Base-by-base conservation (phyloP, 2,888 invertebrate species). In the Caenorhabditis panamensis region DNA sequence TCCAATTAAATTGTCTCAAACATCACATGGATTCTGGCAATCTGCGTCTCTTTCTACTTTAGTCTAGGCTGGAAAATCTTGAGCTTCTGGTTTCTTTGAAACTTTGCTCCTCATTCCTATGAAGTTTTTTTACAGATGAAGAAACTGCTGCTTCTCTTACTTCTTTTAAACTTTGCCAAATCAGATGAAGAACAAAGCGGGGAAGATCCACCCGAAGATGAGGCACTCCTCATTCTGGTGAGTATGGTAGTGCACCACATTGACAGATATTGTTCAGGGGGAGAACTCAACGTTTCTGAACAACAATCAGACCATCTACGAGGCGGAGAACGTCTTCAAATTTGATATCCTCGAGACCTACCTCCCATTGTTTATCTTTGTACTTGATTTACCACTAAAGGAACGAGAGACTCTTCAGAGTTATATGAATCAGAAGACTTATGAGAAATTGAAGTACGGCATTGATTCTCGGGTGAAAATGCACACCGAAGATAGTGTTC, bases 341-440 rank as follows among this genome's bases (percentile, higher is more conserved):
- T 83, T 79, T 58, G 71, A 53, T n/a, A 49, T 83, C 2, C 64
- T 84, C 31, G 78, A 85, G 31, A 83, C 76, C 44, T 86, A 86
- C 63, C 72, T 82, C 9, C 86, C 86, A 1, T 51, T 86, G 0
- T 77, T 84, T 47, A 54, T 83, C 2, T 61, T 84, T 11, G 63
- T 85, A 13, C 64, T 82, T 2, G 69, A 76, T 22, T 66, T 85
- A 20, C 69, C 85, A 16, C 36, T 63, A 4, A 82, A 85, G n/a
- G 79, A 67, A 9, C 58, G 76, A 26, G 82, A 82, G 26, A 54
- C 54, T 62, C 73, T 82, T 0, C 26, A 62, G 16, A 56, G 47
- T 16, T 84, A 84, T 44, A 37, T 84, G 51, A 62, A 59, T 13
- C 67, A 79, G 56, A 75, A 80, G 44, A 82, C 78, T 2, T 84